Evolutionary conservation across 1,140 invertebrate species (phyloP).

Genomic region (Steinernema feltiae): DNA sequence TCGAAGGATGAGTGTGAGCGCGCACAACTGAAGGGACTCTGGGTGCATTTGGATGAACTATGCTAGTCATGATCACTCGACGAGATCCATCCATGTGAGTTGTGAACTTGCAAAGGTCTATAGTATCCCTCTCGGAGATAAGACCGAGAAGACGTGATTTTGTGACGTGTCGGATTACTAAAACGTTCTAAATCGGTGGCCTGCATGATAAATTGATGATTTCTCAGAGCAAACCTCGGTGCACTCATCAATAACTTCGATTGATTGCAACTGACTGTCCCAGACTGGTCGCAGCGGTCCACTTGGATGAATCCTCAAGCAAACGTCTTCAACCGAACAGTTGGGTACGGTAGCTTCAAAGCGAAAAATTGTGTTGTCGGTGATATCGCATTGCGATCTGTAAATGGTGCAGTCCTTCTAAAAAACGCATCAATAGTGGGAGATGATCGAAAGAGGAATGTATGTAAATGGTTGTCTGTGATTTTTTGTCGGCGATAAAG

Average conservation of each 20-base stretch:
- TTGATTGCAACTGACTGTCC: neutral
- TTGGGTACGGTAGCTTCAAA: constrained; percentile 7
- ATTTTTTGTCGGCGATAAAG: neutral
- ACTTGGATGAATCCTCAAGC: neutral
- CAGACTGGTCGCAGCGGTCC: neutral
- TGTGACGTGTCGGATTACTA: neutral
- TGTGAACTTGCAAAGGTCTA: neutral
- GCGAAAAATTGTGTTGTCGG: constrained; percentile 1
- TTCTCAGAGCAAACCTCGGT: neutral
- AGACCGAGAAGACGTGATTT: neutral
- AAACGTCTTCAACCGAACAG: neutral
- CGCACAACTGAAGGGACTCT: neutral
- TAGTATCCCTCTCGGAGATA: neutral
- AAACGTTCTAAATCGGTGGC: neutral
- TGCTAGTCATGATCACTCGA: neutral
- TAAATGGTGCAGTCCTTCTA: constrained; percentile 2
- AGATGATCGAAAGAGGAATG: too few relatives aligned
- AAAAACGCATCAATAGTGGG: neutral
- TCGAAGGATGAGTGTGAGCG: neutral
- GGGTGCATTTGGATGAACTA: neutral
- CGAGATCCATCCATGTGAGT: neutral
- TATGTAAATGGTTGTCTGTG: neutral
- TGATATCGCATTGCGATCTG: neutral
- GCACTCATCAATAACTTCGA: neutral
- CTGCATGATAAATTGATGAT: neutral